Base-by-base conservation (phyloP, 2,113 vertebrate species). In the Prunella fulvescens region DNA sequence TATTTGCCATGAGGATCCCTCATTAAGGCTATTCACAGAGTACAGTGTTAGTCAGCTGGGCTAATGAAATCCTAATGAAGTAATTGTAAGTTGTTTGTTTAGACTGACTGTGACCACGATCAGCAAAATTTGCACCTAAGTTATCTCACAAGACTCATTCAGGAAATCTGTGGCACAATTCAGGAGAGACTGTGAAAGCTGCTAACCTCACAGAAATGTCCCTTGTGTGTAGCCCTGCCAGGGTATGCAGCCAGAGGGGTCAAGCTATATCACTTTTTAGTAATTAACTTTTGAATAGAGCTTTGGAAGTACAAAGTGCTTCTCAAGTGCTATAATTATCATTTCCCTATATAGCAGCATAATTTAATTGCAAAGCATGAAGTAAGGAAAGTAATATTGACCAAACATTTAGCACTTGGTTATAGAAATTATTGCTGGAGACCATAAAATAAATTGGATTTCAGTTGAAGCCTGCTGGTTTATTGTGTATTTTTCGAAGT, bases 381-480 rank as follows among this genome's bases (percentile, higher is more conserved):
- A 92, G 60, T 64, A 88, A 69, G 39, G n/a, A 91, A 39, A 79
- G 44, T 26, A 91, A 94, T 65, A 84, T 42, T 76, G 76, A 88
- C 86, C 76, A 78, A 95, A 79, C 20, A 45, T 50, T 62, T 74
- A 78, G 20, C 31, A 72, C 70, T 72, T 61, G 29, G 19, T 65
- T 85, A 84, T 42, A 91, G 66, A 94, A 77, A 90, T 91, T 88
- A 67, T 71, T 91, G 35, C 73, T 40, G 29, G 19, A 70, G 44
- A 79, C 33, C 44, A 57, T 74, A 86, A 82, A 72, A 90, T 62
- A 94, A 90, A 95, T 73, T 89, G 33, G 26, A 92, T 92, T 95
- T 86, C 66, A 81, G 66, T 26, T 87, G 66, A 89, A 87, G 51
- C 31, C 20, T 82, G 54, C 20, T 93, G 47, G 28, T 79, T 92